A percentile compares a stretch with the other conserved stretches of the same genome.
Evolutionary conservation across 1,140 invertebrate genomes (phyloP).

Genomic region (Aethina tumida): DNA sequence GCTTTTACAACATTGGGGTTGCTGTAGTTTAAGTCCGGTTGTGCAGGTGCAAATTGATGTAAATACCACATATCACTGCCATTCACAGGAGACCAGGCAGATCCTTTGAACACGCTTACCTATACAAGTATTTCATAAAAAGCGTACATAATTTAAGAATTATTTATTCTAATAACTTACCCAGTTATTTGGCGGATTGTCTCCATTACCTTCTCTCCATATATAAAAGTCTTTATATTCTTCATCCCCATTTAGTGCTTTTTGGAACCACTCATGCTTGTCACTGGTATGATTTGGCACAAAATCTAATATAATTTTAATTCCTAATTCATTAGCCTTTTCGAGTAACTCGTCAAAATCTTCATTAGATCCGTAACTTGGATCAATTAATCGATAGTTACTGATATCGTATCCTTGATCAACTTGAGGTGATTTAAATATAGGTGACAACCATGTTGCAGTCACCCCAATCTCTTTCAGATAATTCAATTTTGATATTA

Average conservation of each 20-base stretch:
- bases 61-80: conserved; percentile 59
- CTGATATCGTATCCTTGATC: conserved; percentile 68
- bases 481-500: conserved; percentile 50
- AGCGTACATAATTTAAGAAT: too few relatives aligned
- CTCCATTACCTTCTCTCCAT: conserved; percentile 46
- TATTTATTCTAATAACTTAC: too few relatives aligned
- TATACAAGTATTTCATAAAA: too few relatives aligned
- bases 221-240: conserved; percentile 62
- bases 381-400: conserved; percentile 64
- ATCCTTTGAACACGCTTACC: conserved; percentile 51
- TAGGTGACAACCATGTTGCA: conserved; percentile 54
- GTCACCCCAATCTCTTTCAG: conserved; percentile 52
- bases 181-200: conserved; percentile 20
- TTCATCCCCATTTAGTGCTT: conserved; percentile 41
- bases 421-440: conserved; percentile 47
- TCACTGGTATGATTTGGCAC: conserved; percentile 70
- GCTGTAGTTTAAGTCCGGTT: conserved; percentile 67
- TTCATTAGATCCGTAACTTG: conserved; percentile 58
- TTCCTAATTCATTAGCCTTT: conserved; percentile 40
- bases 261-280: conserved; percentile 61
- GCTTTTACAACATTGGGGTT: neutral
- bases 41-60: conserved; percentile 57
- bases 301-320: conserved; percentile 24
- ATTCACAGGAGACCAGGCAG: conserved; percentile 60
- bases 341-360: conserved; percentile 56